A percentile compares a stretch with the other conserved stretches of the same genome.
These are phyloP conservation scores for Parazoanthus swiftii DNA, from an alignment of 92 coral and sea anemone genomes.

Conservation along the genomic window DNA sequence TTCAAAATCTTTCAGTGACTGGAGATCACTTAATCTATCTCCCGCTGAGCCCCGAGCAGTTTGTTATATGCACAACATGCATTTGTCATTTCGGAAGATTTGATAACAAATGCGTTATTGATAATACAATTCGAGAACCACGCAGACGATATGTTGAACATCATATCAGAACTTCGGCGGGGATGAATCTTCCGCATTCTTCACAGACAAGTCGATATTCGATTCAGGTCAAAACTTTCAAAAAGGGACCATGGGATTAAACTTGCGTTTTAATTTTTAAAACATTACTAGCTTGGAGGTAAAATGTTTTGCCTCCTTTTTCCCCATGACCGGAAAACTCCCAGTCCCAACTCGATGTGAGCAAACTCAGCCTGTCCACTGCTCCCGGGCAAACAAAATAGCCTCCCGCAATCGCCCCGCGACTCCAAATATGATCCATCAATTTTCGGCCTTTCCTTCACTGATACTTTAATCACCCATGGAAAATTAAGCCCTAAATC, in stretches of 20 bases:
- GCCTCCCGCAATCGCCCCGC: too few species aligned
- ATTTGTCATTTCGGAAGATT: not conserved
- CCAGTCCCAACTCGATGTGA: too few species aligned
- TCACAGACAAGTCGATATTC: too few species aligned
- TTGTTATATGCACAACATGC: conserved; percentile 2
- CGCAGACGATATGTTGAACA: not conserved
- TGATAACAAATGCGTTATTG: not conserved
- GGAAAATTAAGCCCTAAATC: too few species aligned
- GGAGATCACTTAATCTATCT: conserved; percentile 6
- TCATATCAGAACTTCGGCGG: not conserved
- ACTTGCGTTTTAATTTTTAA: too few species aligned
- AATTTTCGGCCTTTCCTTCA: too few species aligned
- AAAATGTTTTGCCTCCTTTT: too few species aligned
- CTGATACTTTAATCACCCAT: too few species aligned
- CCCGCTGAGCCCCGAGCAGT: conserved; percentile 6
- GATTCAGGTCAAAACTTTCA: not conserved
- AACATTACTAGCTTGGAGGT: not conserved
- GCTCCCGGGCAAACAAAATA: too few species aligned
- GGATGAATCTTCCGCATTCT: conserved; percentile 2
- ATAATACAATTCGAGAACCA: not conserved
- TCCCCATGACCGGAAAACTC: too few species aligned
- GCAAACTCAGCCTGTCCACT: too few species aligned
- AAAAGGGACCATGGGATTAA: not conserved
- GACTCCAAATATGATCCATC: too few species aligned
- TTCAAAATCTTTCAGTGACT: not conserved